phyloP scores from a whole-genome alignment of 2,113 vertebrate species.

The Martes martes region DNA sequence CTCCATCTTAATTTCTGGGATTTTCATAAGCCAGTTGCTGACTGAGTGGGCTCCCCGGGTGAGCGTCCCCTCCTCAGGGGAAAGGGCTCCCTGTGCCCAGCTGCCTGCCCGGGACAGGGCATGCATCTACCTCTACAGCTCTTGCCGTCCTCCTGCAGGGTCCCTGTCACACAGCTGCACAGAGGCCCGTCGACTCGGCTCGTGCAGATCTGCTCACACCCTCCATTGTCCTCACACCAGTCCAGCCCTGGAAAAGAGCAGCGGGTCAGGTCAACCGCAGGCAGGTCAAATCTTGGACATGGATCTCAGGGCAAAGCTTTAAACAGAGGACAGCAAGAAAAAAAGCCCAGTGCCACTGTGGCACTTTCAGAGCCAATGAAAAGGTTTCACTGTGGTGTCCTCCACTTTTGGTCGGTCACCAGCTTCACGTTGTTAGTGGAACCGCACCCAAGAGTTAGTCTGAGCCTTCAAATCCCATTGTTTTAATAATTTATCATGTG shows the following conservation, averaged over 20 bases:
- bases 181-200: slow-evolving; percentile 87
- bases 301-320: neutral
- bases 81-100: fast-evolving
- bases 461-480: neutral
- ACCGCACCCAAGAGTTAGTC: neutral
- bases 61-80: neutral
- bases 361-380: neutral
- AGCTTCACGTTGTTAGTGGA: neutral
- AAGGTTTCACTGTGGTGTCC: neutral
- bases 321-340: neutral
- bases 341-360: fast-evolving
- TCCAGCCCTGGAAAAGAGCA: slow-evolving; percentile 84
- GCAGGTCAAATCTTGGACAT: neutral
- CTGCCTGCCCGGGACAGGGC: fast-evolving
- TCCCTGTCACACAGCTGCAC: slow-evolving; percentile 96
- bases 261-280: neutral
- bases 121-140: slow-evolving; percentile 89
- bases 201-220: slow-evolving; percentile 97
- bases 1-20: neutral
- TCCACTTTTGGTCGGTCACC: neutral
- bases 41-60: neutral
- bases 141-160: slow-evolving; percentile 90
- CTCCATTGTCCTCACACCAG: slow-evolving; percentile 95
- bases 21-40: neutral
- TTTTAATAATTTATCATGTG: slow-evolving; percentile 17